A percentile compares a stretch with the other conserved stretches of the same genome.
phyloP scores from a whole-genome alignment of 2,888 invertebrate genomes.

The Plemyria rubiginata region DNA sequence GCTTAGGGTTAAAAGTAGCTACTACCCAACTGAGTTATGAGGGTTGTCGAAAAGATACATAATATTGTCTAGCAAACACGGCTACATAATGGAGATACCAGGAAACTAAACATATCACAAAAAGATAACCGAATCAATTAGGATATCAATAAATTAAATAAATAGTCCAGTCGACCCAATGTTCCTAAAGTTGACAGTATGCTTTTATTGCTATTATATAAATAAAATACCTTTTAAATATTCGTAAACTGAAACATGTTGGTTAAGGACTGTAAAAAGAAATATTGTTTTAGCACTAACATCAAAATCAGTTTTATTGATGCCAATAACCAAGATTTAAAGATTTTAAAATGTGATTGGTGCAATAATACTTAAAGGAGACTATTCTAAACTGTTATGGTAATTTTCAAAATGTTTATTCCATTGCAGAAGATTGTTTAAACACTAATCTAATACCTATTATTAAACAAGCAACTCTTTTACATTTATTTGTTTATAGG shows the following conservation, averaged over 20 bases:
- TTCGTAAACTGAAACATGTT: conserved; percentile 8
- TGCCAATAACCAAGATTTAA: conserved; percentile 33
- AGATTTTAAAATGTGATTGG: conserved; percentile 26
- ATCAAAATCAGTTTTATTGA: conserved; percentile 33
- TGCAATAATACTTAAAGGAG: conserved; percentile 20
- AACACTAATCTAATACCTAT: too few relatives aligned
- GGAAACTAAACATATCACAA: conserved; percentile 8
- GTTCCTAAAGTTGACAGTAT: too few relatives aligned
- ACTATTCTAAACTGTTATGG: neutral
- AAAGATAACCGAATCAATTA: neutral
- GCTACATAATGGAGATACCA: neutral
- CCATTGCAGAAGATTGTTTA: neutral
- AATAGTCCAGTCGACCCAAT: too few relatives aligned
- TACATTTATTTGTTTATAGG: too few relatives aligned
- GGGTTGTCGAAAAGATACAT: too few relatives aligned
- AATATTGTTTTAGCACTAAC: conserved; percentile 26
- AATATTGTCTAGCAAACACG: neutral
- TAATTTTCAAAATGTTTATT: neutral
- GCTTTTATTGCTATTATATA: too few relatives aligned
- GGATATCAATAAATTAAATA: too few relatives aligned
- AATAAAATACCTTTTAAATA: neutral
- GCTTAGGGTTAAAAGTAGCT: too few relatives aligned
- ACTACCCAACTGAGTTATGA: too few relatives aligned
- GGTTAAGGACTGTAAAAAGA: conserved; percentile 11
- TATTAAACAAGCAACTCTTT: too few relatives aligned